Evolutionary conservation across 92 coral and sea anemone species (phyloP).

Genomic region (Epizoanthus rinbou): DNA sequence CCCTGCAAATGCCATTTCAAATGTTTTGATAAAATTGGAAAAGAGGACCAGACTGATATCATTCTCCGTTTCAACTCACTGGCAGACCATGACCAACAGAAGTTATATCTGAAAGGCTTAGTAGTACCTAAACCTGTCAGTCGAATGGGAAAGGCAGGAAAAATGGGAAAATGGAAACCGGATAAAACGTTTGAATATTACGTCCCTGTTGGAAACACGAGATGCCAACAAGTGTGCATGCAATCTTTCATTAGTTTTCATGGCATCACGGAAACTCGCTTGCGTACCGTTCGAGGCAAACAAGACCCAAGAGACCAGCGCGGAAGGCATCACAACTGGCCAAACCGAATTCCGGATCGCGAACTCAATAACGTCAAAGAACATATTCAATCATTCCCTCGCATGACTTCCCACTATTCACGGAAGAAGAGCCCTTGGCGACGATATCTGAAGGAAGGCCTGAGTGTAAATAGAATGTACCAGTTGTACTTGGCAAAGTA

Average conservation of each 20-base stretch:
- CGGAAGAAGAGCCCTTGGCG: not conserved
- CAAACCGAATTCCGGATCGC: constrained; percentile 1
- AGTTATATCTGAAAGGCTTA: not conserved
- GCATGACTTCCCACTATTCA: constrained; percentile 36
- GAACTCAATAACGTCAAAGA: not conserved
- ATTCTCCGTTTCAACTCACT: constrained; percentile 1
- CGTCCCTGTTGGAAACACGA: not conserved
- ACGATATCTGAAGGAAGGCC: constrained; percentile 20
- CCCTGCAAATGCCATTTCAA: no score
- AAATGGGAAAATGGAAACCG: not conserved
- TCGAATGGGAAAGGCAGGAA: not conserved
- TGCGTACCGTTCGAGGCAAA: constrained; percentile 7
- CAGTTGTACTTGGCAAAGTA: not conserved
- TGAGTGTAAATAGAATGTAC: constrained; percentile 28
- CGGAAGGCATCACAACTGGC: constrained; percentile 21
- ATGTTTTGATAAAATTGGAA: not conserved
- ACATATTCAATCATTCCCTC: constrained; percentile 34
- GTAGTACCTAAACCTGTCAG: not conserved
- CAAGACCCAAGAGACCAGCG: constrained; percentile 32
- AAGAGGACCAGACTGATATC: constrained; percentile 5
- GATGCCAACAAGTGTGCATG: constrained; percentile 28
- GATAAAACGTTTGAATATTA: not conserved
- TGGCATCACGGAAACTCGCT: not conserved
- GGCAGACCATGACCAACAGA: not conserved
- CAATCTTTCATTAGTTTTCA: constrained; percentile 14